Evolutionary conservation across 2,797 vertebrate genomes (phyloP), one percentile per base, ranked within the genome.

Genomic region (Zalophus californianus): DNA sequence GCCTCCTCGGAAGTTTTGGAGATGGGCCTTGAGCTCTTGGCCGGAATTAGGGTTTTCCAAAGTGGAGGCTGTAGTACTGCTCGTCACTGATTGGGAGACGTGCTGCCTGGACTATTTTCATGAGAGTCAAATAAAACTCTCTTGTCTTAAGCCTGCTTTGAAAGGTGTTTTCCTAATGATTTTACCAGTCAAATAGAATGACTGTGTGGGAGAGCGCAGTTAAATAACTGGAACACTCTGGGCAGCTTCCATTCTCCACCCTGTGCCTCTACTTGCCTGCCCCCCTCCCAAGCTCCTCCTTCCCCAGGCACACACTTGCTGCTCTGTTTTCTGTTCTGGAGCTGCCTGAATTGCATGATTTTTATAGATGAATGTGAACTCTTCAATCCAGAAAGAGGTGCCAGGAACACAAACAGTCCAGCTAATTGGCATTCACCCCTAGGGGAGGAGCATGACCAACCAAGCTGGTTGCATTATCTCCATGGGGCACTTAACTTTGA

Each of bases 1-100:
- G 98, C 99, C 98, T 98, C 98, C 97, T 96, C 97, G 95, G 98
- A 93, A 98, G 96, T 96, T 86, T 97, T 99, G 98, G 98, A 98
- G 97, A 92, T 90, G 97, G 90, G 98, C 98, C 98, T 98, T 41
- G 95, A 95, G 96, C 92, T 95, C 83, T 98, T 99, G 99, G 99
- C 99, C 96, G 89, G 86, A 82, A 25, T 86, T 66, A 64, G 91
- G 90, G 97, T 98, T 99, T 99, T 99, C 98, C 99, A 86, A 75
- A 98, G 97, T 72, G 83, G 97, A 98, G 97, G 52, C 96, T 96
- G 92, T 94, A 98, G 97, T 89, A 97, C 94, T 0, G 8, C 98
- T 95, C 58, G 62, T 98, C 98, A 98, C 95, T 97, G 98, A 98
- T 97, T 88, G 98, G 98, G 98, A 80, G 98, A 98, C 91, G 73